phyloP scores from a whole-genome alignment of 2,797 vertebrate species.

The Notoglanidium macrostoma region DNA sequence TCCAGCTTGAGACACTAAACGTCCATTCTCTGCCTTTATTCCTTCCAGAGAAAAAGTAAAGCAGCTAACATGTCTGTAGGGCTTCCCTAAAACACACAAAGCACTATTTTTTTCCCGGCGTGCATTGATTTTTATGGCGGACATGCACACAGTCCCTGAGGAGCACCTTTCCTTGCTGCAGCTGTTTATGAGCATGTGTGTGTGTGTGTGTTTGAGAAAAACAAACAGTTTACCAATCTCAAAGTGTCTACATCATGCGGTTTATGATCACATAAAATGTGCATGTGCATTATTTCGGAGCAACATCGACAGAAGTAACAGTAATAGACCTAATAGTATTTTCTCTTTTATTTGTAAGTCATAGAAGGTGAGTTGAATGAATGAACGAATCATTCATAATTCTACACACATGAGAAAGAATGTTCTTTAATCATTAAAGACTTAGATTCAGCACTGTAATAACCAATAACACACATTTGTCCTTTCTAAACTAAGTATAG shows the following conservation, averaged over 20 bases:
- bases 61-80: conserved; percentile 30
- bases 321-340: background rate
- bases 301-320: background rate
- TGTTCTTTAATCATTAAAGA: background rate
- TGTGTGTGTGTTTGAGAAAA: conserved; percentile 39
- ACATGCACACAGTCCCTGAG: conserved; percentile 26
- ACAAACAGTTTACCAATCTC: background rate
- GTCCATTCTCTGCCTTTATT: conserved; percentile 26
- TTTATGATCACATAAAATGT: background rate
- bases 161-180: conserved; percentile 55
- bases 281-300: background rate
- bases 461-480: background rate
- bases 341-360: conserved; percentile 4
- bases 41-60: conserved; percentile 12
- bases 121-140: conserved; percentile 51
- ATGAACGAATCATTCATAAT: background rate
- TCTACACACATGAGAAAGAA: background rate
- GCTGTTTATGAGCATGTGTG: conserved; percentile 56
- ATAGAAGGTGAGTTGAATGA: background rate
- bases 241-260: background rate
- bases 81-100: conserved; percentile 45
- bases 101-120: conserved; percentile 58
- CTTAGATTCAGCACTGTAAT: background rate
- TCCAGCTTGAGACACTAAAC: conserved; percentile 30
- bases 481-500: background rate